Evolutionary conservation across 1,140 invertebrate species (phyloP).

Genomic region (Apis florea): DNA sequence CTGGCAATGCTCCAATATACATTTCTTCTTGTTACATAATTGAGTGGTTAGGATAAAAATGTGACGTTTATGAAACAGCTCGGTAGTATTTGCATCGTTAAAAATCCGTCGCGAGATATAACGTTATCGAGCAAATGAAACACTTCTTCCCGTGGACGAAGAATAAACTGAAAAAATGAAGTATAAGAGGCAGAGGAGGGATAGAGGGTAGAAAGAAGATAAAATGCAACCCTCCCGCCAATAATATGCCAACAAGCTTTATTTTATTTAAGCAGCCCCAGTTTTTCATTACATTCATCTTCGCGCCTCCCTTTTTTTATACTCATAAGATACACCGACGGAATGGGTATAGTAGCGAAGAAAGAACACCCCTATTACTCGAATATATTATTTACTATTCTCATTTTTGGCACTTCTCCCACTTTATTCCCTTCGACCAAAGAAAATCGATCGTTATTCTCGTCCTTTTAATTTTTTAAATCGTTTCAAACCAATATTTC

Average conservation of each 20-base stretch:
- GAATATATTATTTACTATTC: slow-evolving; percentile 78
- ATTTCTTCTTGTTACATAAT: slow-evolving; percentile 21
- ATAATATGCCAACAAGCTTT: slow-evolving; percentile 79
- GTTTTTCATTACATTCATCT: slow-evolving; percentile 80
- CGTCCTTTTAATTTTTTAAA: neutral
- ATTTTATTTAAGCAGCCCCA: slow-evolving; percentile 80
- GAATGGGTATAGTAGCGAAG: slow-evolving; percentile 28
- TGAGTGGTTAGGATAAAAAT: slow-evolving; percentile 34
- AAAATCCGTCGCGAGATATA: slow-evolving; percentile 6
- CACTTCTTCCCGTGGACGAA: slow-evolving; percentile 6
- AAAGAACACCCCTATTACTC: slow-evolving; percentile 67
- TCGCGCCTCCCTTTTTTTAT: slow-evolving; percentile 68
- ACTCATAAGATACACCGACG: slow-evolving; percentile 59
- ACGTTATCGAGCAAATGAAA: slow-evolving; percentile 40
- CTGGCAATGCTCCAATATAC: neutral
- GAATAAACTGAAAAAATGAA: slow-evolving; percentile 45
- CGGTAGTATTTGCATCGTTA: slow-evolving; percentile 29
- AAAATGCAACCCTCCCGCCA: slow-evolving; percentile 65
- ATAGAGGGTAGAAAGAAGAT: slow-evolving; percentile 39
- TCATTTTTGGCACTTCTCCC: slow-evolving; percentile 70
- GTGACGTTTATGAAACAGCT: slow-evolving; percentile 25
- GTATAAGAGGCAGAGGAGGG: slow-evolving; percentile 1
- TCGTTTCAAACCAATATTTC: neutral
- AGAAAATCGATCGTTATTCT: neutral
- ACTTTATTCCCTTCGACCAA: slow-evolving; percentile 38